Percentiles rank a stretch among this genome's conserved stretches.
These are phyloP conservation scores for Exocentrus adspersus DNA, from an alignment of 2,888 invertebrate species.

Conservation along the genomic window DNA sequence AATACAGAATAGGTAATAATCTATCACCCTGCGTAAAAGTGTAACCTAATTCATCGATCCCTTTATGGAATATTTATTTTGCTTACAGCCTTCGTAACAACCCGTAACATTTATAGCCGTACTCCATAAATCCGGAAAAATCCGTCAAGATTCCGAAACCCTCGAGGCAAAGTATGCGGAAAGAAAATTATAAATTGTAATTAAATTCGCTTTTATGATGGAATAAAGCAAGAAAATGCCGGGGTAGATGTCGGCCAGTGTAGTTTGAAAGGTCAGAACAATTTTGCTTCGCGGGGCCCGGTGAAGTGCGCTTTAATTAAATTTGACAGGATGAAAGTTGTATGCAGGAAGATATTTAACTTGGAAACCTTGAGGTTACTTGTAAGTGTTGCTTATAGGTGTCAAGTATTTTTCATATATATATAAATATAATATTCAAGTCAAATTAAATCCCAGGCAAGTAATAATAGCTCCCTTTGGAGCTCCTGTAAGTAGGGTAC, in stretches of 20 bases:
- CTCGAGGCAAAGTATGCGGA: background rate
- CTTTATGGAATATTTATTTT: background rate
- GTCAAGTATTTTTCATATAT: no score
- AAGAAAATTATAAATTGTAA: constrained; percentile 8
- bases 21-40: no score
- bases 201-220: constrained; percentile 11
- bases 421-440: no score
- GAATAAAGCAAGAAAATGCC: constrained; percentile 12
- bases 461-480: no score
- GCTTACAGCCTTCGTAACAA: background rate
- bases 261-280: background rate
- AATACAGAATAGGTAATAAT: no score
- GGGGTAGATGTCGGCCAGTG: background rate
- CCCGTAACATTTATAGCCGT: background rate
- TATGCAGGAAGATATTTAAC: constrained; percentile 21
- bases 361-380: constrained; percentile 17
- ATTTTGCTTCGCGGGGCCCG: background rate
- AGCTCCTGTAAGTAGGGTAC: no score
- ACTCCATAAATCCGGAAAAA: background rate
- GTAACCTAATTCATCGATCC: no score
- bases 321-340: constrained; percentile 26
- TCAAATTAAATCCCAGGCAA: no score
- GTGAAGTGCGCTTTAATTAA: constrained; percentile 1
- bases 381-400: constrained; percentile 16
- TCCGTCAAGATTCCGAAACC: no score